Evolutionary conservation across 2,113 vertebrate species (phyloP).

Genomic region (Hymenochirus boettgeri): DNA sequence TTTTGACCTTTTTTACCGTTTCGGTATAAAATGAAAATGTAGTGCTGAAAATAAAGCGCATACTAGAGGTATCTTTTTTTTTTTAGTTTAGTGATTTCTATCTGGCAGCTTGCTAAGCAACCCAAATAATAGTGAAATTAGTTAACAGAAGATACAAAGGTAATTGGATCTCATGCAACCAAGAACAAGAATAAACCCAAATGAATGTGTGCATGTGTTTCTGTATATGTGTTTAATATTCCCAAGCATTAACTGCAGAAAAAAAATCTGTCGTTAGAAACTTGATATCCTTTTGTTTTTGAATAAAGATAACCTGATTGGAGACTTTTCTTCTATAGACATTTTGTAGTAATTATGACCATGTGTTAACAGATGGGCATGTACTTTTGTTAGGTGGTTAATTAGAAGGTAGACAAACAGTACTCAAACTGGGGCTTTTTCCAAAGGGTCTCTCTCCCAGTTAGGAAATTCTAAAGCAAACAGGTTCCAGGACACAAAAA

Average conservation of each 20-base stretch:
- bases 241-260: conserved; percentile 46
- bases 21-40: too few species aligned
- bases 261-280: conserved; percentile 57
- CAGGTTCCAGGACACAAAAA: conserved; percentile 15
- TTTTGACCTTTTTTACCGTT: too few species aligned
- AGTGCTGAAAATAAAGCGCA: too few species aligned
- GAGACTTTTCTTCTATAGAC: conserved; percentile 57
- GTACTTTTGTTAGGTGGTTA: conserved; percentile 53
- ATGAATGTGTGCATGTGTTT: conserved; percentile 31
- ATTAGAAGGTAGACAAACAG: conserved; percentile 59
- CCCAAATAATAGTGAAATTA: not conserved
- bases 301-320: conserved; percentile 60
- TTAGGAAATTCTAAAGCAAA: conserved; percentile 12
- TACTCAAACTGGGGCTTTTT: conserved; percentile 56
- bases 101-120: conserved; percentile 20
- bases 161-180: conserved; percentile 22
- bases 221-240: conserved; percentile 35
- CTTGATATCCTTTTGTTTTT: conserved; percentile 44
- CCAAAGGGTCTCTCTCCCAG: conserved; percentile 28
- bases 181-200: conserved; percentile 16
- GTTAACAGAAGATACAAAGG: conserved; percentile 9
- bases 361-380: conserved; percentile 62
- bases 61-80: too few species aligned
- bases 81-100: not conserved
- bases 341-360: conserved; percentile 45